A percentile compares a stretch with the other conserved stretches of the same genome.
These are phyloP conservation scores for Fragum whitleyi DNA, from an alignment of 2,888 invertebrate genomes.

Conservation along the genomic window DNA sequence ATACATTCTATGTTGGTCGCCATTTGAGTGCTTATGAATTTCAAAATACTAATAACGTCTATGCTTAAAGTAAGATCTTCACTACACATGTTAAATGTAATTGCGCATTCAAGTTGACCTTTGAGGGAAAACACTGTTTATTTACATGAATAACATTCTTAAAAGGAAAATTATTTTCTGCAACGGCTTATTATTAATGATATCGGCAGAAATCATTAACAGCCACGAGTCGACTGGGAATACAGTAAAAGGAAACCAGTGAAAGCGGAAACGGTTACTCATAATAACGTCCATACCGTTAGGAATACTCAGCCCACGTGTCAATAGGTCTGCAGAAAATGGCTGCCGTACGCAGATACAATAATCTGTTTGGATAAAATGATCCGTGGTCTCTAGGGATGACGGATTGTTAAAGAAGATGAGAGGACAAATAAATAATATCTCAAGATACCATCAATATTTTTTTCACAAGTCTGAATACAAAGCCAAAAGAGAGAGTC, in stretches of 20 bases:
- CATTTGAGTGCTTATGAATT: too few relatives aligned
- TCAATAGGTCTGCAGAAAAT: slow-evolving; percentile 14
- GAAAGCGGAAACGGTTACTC: slow-evolving; percentile 26
- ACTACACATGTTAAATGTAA: too few relatives aligned
- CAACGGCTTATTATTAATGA: not conserved
- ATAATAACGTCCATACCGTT: slow-evolving; percentile 19
- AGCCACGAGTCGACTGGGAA: not conserved
- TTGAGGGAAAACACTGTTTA: too few relatives aligned
- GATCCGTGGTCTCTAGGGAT: slow-evolving; percentile 9
- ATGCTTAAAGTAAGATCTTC: too few relatives aligned
- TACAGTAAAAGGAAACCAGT: not conserved
- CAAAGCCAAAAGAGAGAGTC: too few relatives aligned
- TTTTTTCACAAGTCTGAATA: too few relatives aligned
- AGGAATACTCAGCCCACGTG: slow-evolving; percentile 18
- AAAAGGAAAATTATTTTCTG: too few relatives aligned
- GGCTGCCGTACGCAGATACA: slow-evolving; percentile 15
- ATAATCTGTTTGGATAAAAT: slow-evolving; percentile 16
- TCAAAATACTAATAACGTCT: too few relatives aligned
- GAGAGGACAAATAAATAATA: not conserved
- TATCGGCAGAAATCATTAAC: not conserved
- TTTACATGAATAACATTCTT: too few relatives aligned
- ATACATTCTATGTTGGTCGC: too few relatives aligned
- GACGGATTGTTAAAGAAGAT: not conserved
- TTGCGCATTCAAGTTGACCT: too few relatives aligned
- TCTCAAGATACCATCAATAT: too few relatives aligned